phyloP scores from a whole-genome alignment of 2,113 vertebrate species.

The Coptodon rendalli region DNA sequence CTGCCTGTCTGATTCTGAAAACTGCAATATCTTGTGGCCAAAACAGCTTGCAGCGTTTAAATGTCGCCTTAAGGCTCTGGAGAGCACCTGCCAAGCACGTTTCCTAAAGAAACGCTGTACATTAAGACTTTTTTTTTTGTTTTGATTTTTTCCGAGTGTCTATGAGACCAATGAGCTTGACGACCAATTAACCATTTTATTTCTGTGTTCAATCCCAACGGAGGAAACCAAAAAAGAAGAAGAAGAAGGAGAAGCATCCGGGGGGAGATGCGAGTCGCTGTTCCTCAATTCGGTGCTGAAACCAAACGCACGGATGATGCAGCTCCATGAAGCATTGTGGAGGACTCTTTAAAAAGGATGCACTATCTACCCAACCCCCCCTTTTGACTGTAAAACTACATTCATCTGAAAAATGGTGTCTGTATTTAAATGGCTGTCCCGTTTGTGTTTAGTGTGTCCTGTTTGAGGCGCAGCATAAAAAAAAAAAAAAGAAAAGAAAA shows the following conservation, averaged over 20 bases:
- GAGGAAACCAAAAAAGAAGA: conserved; percentile 74
- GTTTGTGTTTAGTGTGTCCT: conserved; percentile 45
- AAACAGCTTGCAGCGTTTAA: background rate
- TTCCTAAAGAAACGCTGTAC: conserved; percentile 37
- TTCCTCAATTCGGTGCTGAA: conserved; percentile 69
- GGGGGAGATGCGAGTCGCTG: conserved; percentile 35
- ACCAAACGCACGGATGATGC: conserved; percentile 61
- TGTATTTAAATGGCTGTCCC: conserved; percentile 49
- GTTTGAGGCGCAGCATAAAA: conserved; percentile 43
- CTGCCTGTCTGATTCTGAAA: conserved; percentile 19
- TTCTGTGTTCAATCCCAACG: conserved; percentile 54
- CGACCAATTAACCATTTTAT: conserved; percentile 60
- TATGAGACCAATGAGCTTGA: conserved; percentile 74
- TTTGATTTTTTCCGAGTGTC: conserved; percentile 19
- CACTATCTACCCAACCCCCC: background rate
- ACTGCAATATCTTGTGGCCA: background rate
- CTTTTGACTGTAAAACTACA: conserved; percentile 2
- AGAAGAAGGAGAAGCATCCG: background rate
- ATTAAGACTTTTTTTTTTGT: conserved; percentile 20
- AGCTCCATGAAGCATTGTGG: background rate
- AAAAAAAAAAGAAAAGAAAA: background rate
- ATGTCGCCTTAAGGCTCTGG: conserved; percentile 15
- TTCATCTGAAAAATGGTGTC: conserved; percentile 16
- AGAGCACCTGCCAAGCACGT: conserved; percentile 6
- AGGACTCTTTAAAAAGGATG: background rate